Evolutionary conservation across 2,113 vertebrate genomes (phyloP).

Genomic region (Boulengeromyrus knoepffleri): DNA sequence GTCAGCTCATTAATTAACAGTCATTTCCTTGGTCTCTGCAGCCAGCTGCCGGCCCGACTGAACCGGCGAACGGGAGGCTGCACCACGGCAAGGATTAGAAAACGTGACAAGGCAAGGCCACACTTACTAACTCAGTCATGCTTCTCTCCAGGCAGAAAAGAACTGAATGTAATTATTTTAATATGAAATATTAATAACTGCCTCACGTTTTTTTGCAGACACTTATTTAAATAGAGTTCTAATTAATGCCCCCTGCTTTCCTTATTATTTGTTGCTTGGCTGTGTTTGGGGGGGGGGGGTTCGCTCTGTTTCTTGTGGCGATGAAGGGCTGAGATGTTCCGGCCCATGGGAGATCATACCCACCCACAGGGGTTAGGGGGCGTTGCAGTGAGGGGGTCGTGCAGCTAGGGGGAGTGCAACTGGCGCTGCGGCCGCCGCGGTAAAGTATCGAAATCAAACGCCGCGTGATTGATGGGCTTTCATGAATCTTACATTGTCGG

Average conservation of each 20-base stretch:
- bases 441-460: conserved; percentile 21
- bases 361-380: not conserved
- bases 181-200: conserved; percentile 83
- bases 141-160: conserved; percentile 40
- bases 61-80: conserved; percentile 27
- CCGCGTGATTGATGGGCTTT: not conserved
- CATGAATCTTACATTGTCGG: conserved; percentile 7
- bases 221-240: conserved; percentile 82
- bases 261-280: conserved; percentile 78
- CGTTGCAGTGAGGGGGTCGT: not conserved
- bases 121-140: conserved; percentile 30
- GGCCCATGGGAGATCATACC: conserved; percentile 46
- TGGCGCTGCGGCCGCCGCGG: not conserved
- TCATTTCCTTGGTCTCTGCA: conserved; percentile 63
- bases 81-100: not conserved
- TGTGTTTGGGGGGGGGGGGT: conserved; percentile 28
- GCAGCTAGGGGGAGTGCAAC: not conserved
- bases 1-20: conserved; percentile 73
- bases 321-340: conserved; percentile 60
- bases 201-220: conserved; percentile 71
- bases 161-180: conserved; percentile 53
- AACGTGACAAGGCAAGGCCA: conserved; percentile 9
- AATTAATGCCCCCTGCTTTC: conserved; percentile 86
- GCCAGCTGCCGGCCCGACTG: conserved; percentile 56
- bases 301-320: not conserved